phyloP scores from a whole-genome alignment of 2,113 vertebrate genomes.

The Oreochromis spilurus region DNA sequence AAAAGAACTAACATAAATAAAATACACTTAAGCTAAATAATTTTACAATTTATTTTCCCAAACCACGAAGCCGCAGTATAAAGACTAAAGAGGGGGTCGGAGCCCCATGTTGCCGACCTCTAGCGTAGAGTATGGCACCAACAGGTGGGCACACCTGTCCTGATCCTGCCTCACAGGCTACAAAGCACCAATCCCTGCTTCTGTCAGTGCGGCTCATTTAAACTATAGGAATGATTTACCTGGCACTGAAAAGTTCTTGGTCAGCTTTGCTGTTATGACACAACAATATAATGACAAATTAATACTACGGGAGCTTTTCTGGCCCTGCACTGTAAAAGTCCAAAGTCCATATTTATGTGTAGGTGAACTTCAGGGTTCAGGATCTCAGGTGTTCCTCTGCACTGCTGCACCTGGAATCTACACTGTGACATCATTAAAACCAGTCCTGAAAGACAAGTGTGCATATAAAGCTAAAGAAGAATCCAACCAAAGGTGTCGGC shows the following conservation, averaged over 20 bases:
- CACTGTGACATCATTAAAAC: neutral
- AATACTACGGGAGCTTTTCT: neutral
- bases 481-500: neutral
- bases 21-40: too few species aligned
- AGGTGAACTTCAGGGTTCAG: neutral
- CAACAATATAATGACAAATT: neutral
- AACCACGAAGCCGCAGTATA: too few species aligned
- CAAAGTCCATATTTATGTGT: too few species aligned
- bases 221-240: neutral
- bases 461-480: neutral
- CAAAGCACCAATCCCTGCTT: neutral
- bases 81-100: too few species aligned
- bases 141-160: neutral
- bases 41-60: too few species aligned
- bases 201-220: neutral
- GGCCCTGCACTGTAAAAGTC: neutral
- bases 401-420: neutral
- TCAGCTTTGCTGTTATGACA: neutral
- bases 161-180: neutral
- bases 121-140: neutral
- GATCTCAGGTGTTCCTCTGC: neutral
- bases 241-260: neutral
- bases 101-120: too few species aligned
- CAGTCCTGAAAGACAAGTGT: neutral
- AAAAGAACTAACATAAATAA: too few species aligned